These are phyloP conservation scores for Alligator sinensis DNA, from an alignment of 2,113 vertebrate genomes.

Conservation along the genomic window DNA sequence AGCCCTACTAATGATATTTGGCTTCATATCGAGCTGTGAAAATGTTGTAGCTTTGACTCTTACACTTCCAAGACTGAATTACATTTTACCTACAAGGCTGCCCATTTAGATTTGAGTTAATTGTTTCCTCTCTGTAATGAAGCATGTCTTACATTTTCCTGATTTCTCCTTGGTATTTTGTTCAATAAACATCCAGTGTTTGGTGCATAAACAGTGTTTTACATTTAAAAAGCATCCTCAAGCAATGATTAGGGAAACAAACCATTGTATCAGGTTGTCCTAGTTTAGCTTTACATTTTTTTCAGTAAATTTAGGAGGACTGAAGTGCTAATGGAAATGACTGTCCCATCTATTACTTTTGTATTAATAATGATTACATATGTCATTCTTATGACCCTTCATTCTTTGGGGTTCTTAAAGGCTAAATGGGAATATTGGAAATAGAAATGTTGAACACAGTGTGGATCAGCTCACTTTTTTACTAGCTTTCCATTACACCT, in stretches of 20 bases:
- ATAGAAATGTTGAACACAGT: neutral
- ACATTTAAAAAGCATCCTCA: neutral
- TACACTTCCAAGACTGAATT: neutral
- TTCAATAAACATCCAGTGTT: slow-evolving; percentile 69
- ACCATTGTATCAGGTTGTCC: neutral
- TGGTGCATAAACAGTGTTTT: slow-evolving; percentile 52
- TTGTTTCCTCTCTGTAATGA: slow-evolving; percentile 66
- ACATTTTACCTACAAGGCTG: slow-evolving; percentile 1
- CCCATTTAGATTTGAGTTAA: slow-evolving; percentile 46
- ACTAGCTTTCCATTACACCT: accelerated
- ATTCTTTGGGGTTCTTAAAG: neutral
- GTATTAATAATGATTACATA: slow-evolving; percentile 65
- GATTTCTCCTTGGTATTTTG: slow-evolving; percentile 64
- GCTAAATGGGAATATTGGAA: neutral
- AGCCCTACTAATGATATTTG: neutral
- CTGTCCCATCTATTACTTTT: slow-evolving; percentile 63
- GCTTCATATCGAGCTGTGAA: neutral
- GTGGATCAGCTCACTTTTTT: neutral
- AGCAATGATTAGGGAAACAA: neutral
- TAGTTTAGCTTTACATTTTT: slow-evolving; percentile 50
- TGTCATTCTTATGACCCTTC: slow-evolving; percentile 26
- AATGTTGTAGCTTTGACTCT: neutral
- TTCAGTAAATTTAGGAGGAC: neutral
- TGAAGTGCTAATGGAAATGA: slow-evolving; percentile 47
- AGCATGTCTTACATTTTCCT: slow-evolving; percentile 53